Conservation (phyloP, 2,797 vertebrate species). For the Menidia menidia region DNA sequence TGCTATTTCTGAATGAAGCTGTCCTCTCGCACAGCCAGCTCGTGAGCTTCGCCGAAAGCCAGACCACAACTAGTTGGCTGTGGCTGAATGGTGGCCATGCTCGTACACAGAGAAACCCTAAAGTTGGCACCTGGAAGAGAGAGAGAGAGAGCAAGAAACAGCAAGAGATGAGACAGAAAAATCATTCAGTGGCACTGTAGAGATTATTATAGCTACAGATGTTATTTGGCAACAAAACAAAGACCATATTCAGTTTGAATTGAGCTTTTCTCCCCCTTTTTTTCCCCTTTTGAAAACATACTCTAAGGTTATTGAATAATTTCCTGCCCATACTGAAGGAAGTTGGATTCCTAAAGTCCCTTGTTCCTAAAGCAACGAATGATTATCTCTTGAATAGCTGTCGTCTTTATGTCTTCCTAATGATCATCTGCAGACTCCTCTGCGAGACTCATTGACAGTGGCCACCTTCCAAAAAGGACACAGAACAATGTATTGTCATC, state of each 20-base stretch:
- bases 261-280: slow-evolving; percentile 33
- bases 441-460: slow-evolving; percentile 46
- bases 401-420: slow-evolving; percentile 28
- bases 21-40: slow-evolving; percentile 74
- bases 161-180: slow-evolving; percentile 66
- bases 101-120: slow-evolving; percentile 61
- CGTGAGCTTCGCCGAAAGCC: slow-evolving; percentile 66
- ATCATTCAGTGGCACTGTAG: slow-evolving; percentile 63
- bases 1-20: slow-evolving; percentile 83
- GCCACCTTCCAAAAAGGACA: slow-evolving; percentile 40
- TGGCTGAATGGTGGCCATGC: slow-evolving; percentile 62
- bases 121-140: slow-evolving; percentile 73
- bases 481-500: slow-evolving; percentile 42
- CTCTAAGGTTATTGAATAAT: slow-evolving; percentile 47
- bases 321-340: slow-evolving; percentile 24
- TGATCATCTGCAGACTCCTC: slow-evolving; percentile 35
- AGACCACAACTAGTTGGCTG: slow-evolving; percentile 73
- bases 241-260: slow-evolving; percentile 58
- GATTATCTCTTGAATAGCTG: slow-evolving; percentile 3
- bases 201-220: slow-evolving; percentile 70
- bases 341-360: slow-evolving; percentile 35
- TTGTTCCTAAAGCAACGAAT: slow-evolving; percentile 14
- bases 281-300: slow-evolving; percentile 56
- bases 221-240: slow-evolving; percentile 67
- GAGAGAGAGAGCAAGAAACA: slow-evolving; percentile 69